Evolutionary conservation across 2,888 invertebrate species (phyloP).

Genomic region (Graphium colonna): DNA sequence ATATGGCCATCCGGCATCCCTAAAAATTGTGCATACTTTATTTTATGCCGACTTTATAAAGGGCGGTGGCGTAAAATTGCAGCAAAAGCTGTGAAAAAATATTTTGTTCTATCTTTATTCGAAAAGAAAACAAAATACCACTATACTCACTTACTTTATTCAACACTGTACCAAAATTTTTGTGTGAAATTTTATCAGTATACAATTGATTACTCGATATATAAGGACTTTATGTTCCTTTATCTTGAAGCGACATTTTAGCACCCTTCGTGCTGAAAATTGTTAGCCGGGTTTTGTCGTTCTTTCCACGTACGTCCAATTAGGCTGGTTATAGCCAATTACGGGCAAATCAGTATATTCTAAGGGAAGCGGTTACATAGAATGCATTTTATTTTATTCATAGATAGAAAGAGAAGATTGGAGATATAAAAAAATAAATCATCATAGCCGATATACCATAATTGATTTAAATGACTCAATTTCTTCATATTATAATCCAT

Average conservation of each 20-base stretch:
- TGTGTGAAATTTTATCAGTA: too few relatives aligned
- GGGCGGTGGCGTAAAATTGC: too few relatives aligned
- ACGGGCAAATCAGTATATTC: conserved; percentile 34
- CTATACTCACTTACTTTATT: too few relatives aligned
- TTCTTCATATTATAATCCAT: background rate
- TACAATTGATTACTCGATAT: too few relatives aligned
- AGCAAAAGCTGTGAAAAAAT: too few relatives aligned
- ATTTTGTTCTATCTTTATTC: too few relatives aligned
- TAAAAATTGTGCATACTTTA: too few relatives aligned
- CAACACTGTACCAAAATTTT: too few relatives aligned
- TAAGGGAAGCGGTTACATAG: background rate
- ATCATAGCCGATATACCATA: background rate
- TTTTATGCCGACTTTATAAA: too few relatives aligned
- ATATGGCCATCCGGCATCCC: too few relatives aligned
- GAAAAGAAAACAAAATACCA: too few relatives aligned
- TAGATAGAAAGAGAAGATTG: background rate
- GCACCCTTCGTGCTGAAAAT: conserved; percentile 4
- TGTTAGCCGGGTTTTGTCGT: conserved; percentile 30
- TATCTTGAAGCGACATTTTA: background rate
- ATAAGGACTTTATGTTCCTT: too few relatives aligned
- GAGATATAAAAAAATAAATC: background rate
- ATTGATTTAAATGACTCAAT: background rate
- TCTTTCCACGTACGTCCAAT: conserved; percentile 33
- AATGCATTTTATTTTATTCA: background rate
- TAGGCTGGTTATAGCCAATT: conserved; percentile 56